Percentiles rank a stretch among this genome's conserved stretches.
phyloP scores from a whole-genome alignment of 1,140 invertebrate genomes.

The Papilio aristodemus region DNA sequence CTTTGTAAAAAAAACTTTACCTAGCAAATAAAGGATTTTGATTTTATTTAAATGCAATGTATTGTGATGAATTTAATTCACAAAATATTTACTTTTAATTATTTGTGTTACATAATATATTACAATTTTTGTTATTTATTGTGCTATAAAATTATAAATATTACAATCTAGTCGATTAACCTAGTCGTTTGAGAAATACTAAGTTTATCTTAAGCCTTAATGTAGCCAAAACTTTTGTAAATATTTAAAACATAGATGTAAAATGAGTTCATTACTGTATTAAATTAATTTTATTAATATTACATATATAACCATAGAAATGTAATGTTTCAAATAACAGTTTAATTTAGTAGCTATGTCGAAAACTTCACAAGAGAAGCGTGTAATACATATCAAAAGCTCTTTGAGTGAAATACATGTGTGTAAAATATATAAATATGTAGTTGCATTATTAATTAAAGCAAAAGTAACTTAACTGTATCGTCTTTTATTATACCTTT shows the following conservation, averaged over 20 bases:
- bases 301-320: background rate
- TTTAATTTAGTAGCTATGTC: constrained; percentile 1
- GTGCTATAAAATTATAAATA: background rate
- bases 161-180: background rate
- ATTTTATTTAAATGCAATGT: background rate
- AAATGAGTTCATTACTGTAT: background rate
- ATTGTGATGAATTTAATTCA: constrained; percentile 15
- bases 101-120: background rate
- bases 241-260: background rate
- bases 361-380: constrained; percentile 12
- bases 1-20: background rate
- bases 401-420: constrained; percentile 9
- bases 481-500: background rate
- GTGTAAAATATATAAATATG: constrained; percentile 22
- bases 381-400: constrained; percentile 43
- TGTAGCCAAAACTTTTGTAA: background rate
- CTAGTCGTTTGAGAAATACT: background rate
- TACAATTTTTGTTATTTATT: too few relatives aligned
- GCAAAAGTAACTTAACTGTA: background rate
- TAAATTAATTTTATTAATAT: background rate
- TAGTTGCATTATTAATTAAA: constrained; percentile 24
- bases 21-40: background rate
- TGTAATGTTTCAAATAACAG: background rate
- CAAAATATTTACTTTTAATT: background rate
- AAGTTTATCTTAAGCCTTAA: background rate